Evolutionary conservation across 2,797 vertebrate genomes (phyloP), one percentile per base, ranked within the genome.

Genomic region (Sebastes nivosus): DNA sequence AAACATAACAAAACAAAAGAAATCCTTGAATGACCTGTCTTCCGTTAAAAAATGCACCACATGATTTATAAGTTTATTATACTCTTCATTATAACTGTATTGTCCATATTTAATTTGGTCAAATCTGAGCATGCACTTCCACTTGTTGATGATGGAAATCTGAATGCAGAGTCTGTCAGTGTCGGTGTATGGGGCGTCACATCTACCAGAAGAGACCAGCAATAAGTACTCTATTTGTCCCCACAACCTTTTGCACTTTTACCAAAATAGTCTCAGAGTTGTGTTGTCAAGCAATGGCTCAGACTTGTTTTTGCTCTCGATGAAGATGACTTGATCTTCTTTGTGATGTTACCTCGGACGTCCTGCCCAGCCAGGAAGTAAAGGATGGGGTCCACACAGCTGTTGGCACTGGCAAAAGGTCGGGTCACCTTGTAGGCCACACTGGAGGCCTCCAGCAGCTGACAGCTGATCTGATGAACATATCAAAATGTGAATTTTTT

Each of bases 331-430:
- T 64, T 94, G 38, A 0, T 76, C 42, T 76, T 94, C 66, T 75
- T 91, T 32, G 29, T 92, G 77, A 95, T 72, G 64, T 36, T 92
- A 6, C 85, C 94, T 87, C 93, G 96, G 88, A 12, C 95, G 67
- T 91, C 95, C 50, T 97, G 97, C 13, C 98, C 98, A 0, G 97
- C 97, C 82, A 99, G 84, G 92, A 99, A 99, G 91, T 99, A 99
- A 58, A 99, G 94, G 67, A 99, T 96, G 2, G 98, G 98, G 85
- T 99, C 98, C 22, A 99, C 66, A 77, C 97, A 99, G 87, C 98
- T 99, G 95, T 99, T 99, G 82, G 96, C 96, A 3, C 98, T 98
- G 72, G 97, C 98, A 1, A 99, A 85, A 0, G 97, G 98, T 36
- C 97, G 94, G 4, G 96, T 99, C 87, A 98, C 92, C 89, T 99